phyloP scores from a whole-genome alignment of 35 echinoderm and acorn worm species.

The Nesometra sesokonis region DNA sequence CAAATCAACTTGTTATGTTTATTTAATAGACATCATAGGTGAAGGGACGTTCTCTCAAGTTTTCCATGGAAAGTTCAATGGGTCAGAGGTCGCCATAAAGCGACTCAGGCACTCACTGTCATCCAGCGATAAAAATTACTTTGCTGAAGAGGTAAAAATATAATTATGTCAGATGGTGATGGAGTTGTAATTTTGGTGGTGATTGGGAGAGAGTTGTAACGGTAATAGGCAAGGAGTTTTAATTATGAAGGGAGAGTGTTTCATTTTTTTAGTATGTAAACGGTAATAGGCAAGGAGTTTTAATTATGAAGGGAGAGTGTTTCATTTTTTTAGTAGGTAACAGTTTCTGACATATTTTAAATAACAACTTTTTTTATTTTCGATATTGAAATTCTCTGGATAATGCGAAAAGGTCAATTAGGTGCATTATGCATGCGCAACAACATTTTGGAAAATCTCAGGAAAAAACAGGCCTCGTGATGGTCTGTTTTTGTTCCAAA shows the following conservation, averaged over 20 bases:
- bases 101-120: conserved; percentile 34
- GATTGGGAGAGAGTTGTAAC: neutral
- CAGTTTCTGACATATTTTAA: too few species aligned
- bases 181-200: neutral
- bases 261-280: neutral
- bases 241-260: neutral
- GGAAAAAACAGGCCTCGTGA: too few species aligned
- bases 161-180: neutral
- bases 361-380: too few species aligned
- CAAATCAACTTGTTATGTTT: neutral
- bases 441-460: too few species aligned
- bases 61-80: conserved; percentile 42
- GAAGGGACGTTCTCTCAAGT: conserved; percentile 43
- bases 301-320: too few species aligned
- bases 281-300: too few species aligned
- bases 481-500: too few species aligned
- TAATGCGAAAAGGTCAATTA: too few species aligned
- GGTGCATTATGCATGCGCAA: too few species aligned
- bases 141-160: conserved; percentile 34
- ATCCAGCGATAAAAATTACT: conserved; percentile 32
- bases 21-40: conserved; percentile 20
- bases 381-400: too few species aligned
- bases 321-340: too few species aligned
- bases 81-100: conserved; percentile 49
- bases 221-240: neutral